phyloP scores from a whole-genome alignment of 1,140 invertebrate genomes.

The Rhopalosiphum padi region DNA sequence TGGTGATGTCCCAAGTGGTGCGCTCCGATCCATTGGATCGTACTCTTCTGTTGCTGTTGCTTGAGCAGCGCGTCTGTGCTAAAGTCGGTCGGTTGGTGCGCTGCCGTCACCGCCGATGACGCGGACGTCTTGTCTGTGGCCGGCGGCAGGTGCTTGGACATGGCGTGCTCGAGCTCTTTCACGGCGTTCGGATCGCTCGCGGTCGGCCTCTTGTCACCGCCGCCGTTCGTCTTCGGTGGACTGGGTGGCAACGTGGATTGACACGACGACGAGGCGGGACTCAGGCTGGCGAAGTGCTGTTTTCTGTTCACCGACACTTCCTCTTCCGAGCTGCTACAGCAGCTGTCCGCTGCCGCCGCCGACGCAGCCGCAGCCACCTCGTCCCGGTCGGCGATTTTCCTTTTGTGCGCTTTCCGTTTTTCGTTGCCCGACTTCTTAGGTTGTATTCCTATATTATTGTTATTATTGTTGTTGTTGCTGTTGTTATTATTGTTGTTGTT shows the following conservation, averaged over 20 bases:
- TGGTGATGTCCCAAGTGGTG: conserved; percentile 73
- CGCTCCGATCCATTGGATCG: conserved; percentile 92
- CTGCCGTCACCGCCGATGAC: conserved; percentile 65
- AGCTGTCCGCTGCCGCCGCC: conserved; percentile 63
- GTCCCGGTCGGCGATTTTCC: conserved; percentile 65
- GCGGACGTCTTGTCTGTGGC: conserved; percentile 68
- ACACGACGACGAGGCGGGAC: conserved; percentile 71
- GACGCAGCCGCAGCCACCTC: conserved; percentile 62
- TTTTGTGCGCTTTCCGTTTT: conserved; percentile 64
- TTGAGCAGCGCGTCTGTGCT: conserved; percentile 84
- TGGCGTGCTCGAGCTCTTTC: conserved; percentile 92
- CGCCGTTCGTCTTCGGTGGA: conserved; percentile 63
- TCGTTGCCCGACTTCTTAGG: conserved; percentile 59
- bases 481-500: not conserved
- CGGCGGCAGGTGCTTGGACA: conserved; percentile 90
- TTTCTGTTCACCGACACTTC: conserved; percentile 64
- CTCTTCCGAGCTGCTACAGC: conserved; percentile 67
- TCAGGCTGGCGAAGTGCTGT: conserved; percentile 66
- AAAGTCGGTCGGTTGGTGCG: conserved; percentile 81
- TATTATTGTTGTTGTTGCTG: conserved; percentile 12
- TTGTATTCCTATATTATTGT: conserved; percentile 56
- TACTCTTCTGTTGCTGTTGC: conserved; percentile 82
- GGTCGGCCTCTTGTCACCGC: conserved; percentile 63
- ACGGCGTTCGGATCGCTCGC: conserved; percentile 71
- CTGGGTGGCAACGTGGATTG: conserved; percentile 65